Conservation (phyloP, 2,888 invertebrate genomes). For the Villa cingulata region DNA sequence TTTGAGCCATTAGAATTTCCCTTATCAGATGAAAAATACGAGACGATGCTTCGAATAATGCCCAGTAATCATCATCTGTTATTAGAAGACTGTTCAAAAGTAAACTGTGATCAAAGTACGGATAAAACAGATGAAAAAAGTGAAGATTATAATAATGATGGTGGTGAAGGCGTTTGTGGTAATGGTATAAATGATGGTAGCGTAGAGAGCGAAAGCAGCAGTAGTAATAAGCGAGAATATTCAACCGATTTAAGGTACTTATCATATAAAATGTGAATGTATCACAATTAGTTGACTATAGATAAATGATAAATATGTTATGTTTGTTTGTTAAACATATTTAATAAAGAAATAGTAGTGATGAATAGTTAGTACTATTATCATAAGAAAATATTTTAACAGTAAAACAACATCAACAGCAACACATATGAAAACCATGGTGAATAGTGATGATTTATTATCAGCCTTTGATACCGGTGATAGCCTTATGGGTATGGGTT, state of each 20-base stretch:
- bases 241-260: too few relatives aligned
- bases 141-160: background rate
- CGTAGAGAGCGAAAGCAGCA: too few relatives aligned
- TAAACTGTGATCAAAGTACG: constrained; percentile 14
- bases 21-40: constrained; percentile 52
- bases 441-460: constrained; percentile 19
- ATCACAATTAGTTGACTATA: too few relatives aligned
- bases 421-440: background rate
- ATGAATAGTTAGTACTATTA: too few relatives aligned
- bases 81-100: constrained; percentile 17
- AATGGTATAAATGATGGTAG: too few relatives aligned
- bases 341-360: too few relatives aligned
- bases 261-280: too few relatives aligned
- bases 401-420: background rate
- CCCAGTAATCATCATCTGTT: constrained; percentile 44
- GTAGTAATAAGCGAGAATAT: too few relatives aligned
- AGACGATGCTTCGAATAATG: constrained; percentile 55
- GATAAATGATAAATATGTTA: too few relatives aligned
- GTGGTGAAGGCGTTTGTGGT: background rate
- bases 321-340: too few relatives aligned
- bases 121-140: too few relatives aligned
- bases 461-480: constrained; percentile 13
- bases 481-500: constrained; percentile 7
- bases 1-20: constrained; percentile 66
- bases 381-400: too few relatives aligned